Conservation (phyloP, 2,888 invertebrate genomes). For the Leptopterna dolabrata region DNA sequence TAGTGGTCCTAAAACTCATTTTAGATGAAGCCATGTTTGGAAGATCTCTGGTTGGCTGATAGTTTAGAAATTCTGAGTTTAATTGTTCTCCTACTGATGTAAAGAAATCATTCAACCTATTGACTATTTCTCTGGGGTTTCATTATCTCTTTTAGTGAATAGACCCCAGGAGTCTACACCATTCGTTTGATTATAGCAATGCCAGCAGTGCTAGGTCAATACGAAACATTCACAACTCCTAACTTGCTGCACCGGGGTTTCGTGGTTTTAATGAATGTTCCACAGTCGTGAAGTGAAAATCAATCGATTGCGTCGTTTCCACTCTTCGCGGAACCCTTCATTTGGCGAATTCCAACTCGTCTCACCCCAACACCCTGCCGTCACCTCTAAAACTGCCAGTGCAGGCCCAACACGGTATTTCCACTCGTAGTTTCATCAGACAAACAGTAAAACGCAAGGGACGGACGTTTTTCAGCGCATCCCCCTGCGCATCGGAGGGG, state of each 20-base stretch:
- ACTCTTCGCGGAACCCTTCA: not conserved
- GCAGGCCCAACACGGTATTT: not conserved
- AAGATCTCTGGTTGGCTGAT: no score
- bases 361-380: not conserved
- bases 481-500: not conserved
- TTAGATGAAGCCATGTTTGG: no score
- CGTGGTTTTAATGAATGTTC: not conserved
- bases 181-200: no score
- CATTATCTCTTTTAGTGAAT: no score
- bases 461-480: not conserved
- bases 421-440: not conserved
- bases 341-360: not conserved
- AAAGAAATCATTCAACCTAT: no score
- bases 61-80: no score
- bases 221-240: not conserved
- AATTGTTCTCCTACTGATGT: no score
- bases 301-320: not conserved
- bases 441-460: not conserved
- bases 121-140: no score
- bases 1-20: no score
- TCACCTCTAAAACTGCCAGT: not conserved
- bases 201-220: no score
- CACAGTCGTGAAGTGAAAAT: not conserved
- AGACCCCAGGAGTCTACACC: no score
- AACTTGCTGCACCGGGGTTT: not conserved